phyloP scores from a whole-genome alignment of 2,888 invertebrate species.

The Vanessa cardui region DNA sequence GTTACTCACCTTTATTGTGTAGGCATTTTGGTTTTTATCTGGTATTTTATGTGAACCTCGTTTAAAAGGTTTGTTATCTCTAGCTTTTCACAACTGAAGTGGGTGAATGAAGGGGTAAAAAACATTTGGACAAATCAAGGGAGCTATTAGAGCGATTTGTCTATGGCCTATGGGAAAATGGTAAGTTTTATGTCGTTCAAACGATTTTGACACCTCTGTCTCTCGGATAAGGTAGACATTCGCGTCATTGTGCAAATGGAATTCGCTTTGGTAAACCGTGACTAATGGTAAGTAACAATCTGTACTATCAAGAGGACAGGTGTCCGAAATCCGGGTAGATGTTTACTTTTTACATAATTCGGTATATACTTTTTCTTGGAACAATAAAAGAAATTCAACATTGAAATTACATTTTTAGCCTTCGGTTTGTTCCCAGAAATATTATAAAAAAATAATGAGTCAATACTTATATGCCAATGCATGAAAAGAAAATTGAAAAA shows the following conservation, averaged over 20 bases:
- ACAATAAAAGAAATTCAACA: too few relatives aligned
- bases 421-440: too few relatives aligned
- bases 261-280: constrained; percentile 19
- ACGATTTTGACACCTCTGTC: not conserved
- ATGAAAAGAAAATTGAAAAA: too few relatives aligned
- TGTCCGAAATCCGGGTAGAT: not conserved
- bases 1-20: not conserved
- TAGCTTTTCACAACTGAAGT: constrained; percentile 20
- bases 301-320: constrained; percentile 11
- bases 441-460: too few relatives aligned
- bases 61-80: constrained; percentile 25
- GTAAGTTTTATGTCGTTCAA: not conserved
- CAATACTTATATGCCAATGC: too few relatives aligned
- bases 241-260: not conserved
- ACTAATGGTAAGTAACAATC: constrained; percentile 25
- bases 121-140: constrained; percentile 26
- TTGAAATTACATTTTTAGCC: not conserved
- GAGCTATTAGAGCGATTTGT: constrained; percentile 27
- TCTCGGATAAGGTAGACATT: not conserved
- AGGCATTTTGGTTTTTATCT: not conserved
- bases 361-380: not conserved
- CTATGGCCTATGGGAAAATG: constrained; percentile 21
- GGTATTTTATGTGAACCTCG: constrained; percentile 1
- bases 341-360: not conserved
- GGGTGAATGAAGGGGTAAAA: constrained; percentile 26